Conservation (phyloP, 2,888 invertebrate genomes). For the Rhingia campestris region DNA sequence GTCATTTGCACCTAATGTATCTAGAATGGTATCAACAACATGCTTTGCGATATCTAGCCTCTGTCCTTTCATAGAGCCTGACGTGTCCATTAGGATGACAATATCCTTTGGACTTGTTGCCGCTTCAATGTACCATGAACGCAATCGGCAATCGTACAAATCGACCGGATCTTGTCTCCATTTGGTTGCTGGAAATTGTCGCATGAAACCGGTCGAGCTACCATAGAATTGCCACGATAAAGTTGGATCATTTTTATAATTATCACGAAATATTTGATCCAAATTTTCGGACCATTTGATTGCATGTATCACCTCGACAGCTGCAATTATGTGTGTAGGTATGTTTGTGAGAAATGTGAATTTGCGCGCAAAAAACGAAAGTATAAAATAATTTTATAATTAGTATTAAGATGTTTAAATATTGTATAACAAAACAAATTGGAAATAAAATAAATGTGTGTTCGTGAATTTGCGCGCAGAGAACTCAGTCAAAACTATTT, state of each 20-base stretch:
- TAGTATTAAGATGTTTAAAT: conserved; percentile 22
- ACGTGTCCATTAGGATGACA: conserved; percentile 92
- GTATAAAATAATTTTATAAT: conserved; percentile 56
- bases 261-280: conserved; percentile 93
- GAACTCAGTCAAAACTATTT: conserved; percentile 73
- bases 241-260: conserved; percentile 92
- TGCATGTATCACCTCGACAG: conserved; percentile 93
- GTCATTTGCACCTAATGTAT: conserved; percentile 98
- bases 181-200: conserved; percentile 96
- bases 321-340: conserved; percentile 82
- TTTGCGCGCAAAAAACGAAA: conserved; percentile 70
- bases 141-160: conserved; percentile 96
- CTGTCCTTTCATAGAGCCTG: conserved; percentile 95
- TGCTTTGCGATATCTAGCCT: conserved; percentile 94
- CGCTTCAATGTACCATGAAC: conserved; percentile 98
- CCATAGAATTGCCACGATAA: conserved; percentile 99
- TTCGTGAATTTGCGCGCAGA: conserved; percentile 2
- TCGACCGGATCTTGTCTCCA: conserved; percentile 93
- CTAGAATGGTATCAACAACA: conserved; percentile 93
- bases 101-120: conserved; percentile 98
- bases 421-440: conserved; percentile 20
- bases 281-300: conserved; percentile 98
- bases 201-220: conserved; percentile 97
- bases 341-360: conserved; percentile 36
- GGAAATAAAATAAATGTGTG: conserved; percentile 4